Base-by-base conservation (phyloP, 2,113 vertebrate genomes). In the Lepisosteus osseus region DNA sequence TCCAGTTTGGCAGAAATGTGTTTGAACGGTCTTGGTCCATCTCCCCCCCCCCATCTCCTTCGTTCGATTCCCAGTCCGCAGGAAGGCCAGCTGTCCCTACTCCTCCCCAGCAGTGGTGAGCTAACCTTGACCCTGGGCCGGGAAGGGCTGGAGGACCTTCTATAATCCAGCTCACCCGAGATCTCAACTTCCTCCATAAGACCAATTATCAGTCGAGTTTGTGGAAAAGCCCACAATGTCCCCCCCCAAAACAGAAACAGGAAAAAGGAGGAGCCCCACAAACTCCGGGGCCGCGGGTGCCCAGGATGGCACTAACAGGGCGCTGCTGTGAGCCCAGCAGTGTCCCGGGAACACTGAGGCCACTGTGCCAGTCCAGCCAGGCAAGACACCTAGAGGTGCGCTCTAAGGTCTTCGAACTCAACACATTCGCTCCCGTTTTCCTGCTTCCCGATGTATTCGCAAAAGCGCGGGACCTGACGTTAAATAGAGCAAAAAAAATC, bases 1-100 rank as follows among this genome's bases (percentile, higher is more conserved):
- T 96, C 96, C 95, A 97, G 95, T 97, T 96, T 94, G 95, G 94
- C 94, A 94, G 90, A 92, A 94, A 93, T 29, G 29, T 29, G 29
- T 29, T 29, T 29, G 29, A 29, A 29, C 29, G 29, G 29, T 29
- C 29, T 29, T 29, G 29, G 29, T 29, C 29, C 69, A 78, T 75
- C 78, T 29, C 29, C 29, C 29, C 29, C 29, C 29, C 29, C 29
- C 29, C 29, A 29, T 29, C 29, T 80, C 68, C 75, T 68, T 42
- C 43, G 57, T 77, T 61, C 55, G 54, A 71, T 44, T 76, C 57
- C 73, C 74, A 42, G 77, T 76, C 61, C 70, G 79, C 29, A 29
- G 29, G 29, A 29, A 29, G 29, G 29, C 2, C 59, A 47, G 78
- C 79, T 61, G 67, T 67, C 59, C 68, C 70, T 73, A 61, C 56